These are phyloP conservation scores for Ibycter americanus DNA, from an alignment of 2,797 vertebrate genomes.

Conservation along the genomic window DNA sequence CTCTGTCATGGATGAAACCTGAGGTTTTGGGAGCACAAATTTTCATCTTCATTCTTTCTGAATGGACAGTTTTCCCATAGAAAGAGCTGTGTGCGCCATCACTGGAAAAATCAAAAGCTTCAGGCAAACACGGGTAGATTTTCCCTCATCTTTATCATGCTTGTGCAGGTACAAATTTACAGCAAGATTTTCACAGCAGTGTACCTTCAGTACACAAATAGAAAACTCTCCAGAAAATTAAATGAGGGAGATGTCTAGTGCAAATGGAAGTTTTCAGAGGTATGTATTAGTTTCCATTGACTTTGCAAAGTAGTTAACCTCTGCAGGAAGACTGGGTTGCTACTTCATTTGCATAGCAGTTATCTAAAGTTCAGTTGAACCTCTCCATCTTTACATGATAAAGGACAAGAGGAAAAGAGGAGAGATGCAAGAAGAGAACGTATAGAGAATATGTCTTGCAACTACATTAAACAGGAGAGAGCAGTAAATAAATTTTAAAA, in stretches of 20 bases:
- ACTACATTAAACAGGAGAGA: background rate
- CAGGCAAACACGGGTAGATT: background rate
- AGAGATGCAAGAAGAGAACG: background rate
- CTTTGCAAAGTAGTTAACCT: background rate
- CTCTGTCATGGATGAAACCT: background rate
- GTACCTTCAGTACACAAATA: background rate
- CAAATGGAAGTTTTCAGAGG: background rate
- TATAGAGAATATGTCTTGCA: background rate
- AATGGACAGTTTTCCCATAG: background rate
- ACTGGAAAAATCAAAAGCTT: background rate
- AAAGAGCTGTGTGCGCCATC: background rate
- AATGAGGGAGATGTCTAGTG: background rate
- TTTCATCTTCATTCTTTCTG: background rate
- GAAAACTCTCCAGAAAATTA: background rate
- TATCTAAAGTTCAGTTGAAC: background rate
- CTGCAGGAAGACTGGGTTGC: background rate
- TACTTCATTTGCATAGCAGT: background rate
- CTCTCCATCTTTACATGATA: background rate
- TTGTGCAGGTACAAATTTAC: background rate
- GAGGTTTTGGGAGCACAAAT: background rate
- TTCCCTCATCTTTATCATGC: background rate
- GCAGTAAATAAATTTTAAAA: background rate
- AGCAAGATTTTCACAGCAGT: background rate
- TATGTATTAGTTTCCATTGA: background rate
- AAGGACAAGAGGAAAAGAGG: background rate